A percentile compares a stretch with the other conserved stretches of the same genome.
These are phyloP conservation scores for Hypolimnas misippus DNA, from an alignment of 2,888 invertebrate species.

Conservation along the genomic window DNA sequence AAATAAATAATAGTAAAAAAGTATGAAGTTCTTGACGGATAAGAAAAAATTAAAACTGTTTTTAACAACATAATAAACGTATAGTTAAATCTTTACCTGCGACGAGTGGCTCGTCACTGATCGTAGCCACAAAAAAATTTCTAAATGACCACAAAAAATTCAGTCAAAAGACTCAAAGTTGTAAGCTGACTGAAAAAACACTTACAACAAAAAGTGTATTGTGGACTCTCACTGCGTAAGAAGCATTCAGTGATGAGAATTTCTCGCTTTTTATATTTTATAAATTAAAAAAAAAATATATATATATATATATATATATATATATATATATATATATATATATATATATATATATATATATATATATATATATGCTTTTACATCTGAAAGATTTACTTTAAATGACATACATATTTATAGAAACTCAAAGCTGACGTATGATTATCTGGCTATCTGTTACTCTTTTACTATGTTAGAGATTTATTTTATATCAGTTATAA, in stretches of 20 bases:
- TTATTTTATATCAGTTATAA: too few species aligned
- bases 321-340: too few species aligned
- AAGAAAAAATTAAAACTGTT: neutral
- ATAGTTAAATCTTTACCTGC: slow-evolving; percentile 26
- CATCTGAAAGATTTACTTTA: too few species aligned
- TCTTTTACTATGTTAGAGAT: too few species aligned
- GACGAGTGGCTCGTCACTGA: slow-evolving; percentile 20
- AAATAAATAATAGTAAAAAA: too few species aligned
- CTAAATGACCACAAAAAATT: slow-evolving; percentile 12
- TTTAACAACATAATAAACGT: neutral
- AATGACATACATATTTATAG: too few species aligned
- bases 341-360: too few species aligned
- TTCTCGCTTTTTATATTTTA: slow-evolving; percentile 21
- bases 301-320: too few species aligned
- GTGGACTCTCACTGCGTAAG: neutral
- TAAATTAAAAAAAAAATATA: too few species aligned
- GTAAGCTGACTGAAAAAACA: neutral
- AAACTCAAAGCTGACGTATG: too few species aligned
- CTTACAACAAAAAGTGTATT: neutral
- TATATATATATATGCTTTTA: too few species aligned
- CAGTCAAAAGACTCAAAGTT: slow-evolving; percentile 23
- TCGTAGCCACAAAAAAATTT: slow-evolving; percentile 18
- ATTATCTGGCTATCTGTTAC: too few species aligned
- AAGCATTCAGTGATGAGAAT: neutral
- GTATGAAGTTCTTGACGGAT: neutral